Evolutionary conservation across 2,888 invertebrate genomes (phyloP), one percentile per base, ranked within the genome.

Genomic region (Pyrocoelia pectoralis): DNA sequence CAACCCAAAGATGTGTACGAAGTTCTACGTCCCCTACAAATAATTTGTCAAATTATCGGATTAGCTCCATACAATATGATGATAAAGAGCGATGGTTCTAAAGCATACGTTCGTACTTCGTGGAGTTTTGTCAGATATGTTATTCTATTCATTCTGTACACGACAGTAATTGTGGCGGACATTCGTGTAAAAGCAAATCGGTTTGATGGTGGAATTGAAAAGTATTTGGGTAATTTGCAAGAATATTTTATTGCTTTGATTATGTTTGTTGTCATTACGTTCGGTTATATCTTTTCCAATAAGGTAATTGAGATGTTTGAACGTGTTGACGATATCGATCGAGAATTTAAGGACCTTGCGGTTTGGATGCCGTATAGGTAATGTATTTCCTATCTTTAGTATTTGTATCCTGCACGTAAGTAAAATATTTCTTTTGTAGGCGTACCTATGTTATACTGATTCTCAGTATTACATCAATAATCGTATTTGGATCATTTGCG

Each of bases 321-420:
- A 49, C 68, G 65, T 28, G 58, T 75, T 29, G 61, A 71, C 14
- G 70, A 71, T 19, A 68, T 73, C 15, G 75, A 75, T 62, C 61
- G 62, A 10, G 56, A 62, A 6, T 69, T 75, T 56, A 62, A 68
- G 46, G 64, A 50, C 40, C 43, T 75, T 14, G 68, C 70, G 2
- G 66, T 74, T 10, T 72, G 71, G 69, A 61, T 74, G 50, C 66
- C 68, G 1, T 72, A 75, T 41, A 71, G 67, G 75, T 75, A 28
- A 51, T 53, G 33, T n/a, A 33, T 5, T 38, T 40, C 24, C 24
- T 55, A 40, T 8, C 56, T 40, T 40, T 14, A n/a, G n/a, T n/a
- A n/a, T n/a, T n/a, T n/a, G n/a, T n/a, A n/a, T n/a, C n/a, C n/a
- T n/a, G n/a, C n/a, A n/a, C n/a, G n/a, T n/a, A n/a, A n/a, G n/a